A percentile compares a stretch with the other conserved stretches of the same genome.
These are phyloP conservation scores for Orcinus orca DNA, from an alignment of 2,113 vertebrate species.

Conservation along the genomic window DNA sequence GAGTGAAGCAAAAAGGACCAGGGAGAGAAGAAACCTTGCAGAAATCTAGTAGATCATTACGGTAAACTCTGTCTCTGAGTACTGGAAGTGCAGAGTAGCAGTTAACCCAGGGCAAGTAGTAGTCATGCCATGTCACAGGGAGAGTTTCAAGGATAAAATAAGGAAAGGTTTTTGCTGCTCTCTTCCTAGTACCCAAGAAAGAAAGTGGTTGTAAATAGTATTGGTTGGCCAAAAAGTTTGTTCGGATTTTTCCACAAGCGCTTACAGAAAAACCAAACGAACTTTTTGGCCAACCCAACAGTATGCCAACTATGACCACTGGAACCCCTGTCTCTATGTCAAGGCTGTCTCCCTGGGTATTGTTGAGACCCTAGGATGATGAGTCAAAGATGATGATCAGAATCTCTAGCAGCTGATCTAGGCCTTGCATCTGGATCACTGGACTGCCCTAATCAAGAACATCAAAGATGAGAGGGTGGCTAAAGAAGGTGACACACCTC, in stretches of 20 bases:
- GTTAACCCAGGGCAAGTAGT: neutral
- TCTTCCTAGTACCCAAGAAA: neutral
- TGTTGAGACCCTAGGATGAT: neutral
- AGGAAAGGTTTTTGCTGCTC: neutral
- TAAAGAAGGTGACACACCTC: neutral
- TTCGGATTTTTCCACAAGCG: too few relatives aligned
- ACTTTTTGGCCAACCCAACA: neutral
- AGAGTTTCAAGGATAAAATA: neutral
- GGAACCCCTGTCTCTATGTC: neutral
- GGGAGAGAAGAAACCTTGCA: neutral
- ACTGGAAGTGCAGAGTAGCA: neutral
- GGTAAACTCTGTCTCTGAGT: neutral
- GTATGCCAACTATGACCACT: neutral
- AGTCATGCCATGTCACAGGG: neutral
- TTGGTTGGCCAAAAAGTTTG: too few relatives aligned
- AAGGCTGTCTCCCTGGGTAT: neutral
- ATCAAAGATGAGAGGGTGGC: neutral
- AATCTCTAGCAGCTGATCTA: neutral
- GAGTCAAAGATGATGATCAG: neutral
- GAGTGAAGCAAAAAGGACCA: neutral
- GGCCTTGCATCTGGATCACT: neutral
- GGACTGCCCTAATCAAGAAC: neutral
- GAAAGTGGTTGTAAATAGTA: neutral
- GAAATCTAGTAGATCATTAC: neutral
- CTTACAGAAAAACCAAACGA: too few relatives aligned